These are phyloP conservation scores for Oedothorax gibbosus DNA, from an alignment of 1,140 invertebrate genomes.

Conservation along the genomic window DNA sequence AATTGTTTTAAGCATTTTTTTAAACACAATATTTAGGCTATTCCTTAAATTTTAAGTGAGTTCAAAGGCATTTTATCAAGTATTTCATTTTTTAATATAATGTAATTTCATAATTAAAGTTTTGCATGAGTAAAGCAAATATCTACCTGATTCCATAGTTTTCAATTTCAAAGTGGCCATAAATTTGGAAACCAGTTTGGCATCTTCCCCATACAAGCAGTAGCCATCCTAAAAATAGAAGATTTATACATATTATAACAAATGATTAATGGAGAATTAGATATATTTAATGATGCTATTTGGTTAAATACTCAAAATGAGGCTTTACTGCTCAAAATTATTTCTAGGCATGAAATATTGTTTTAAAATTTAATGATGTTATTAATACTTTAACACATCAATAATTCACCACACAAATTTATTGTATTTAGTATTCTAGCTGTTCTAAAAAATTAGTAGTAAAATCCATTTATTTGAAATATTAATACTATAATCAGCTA, in stretches of 20 bases:
- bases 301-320: no score
- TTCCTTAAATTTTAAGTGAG: background rate
- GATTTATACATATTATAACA: background rate
- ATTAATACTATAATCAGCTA: no score
- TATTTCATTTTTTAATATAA: background rate
- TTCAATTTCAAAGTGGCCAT: background rate
- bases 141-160: background rate
- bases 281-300: background rate
- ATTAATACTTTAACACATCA: background rate
- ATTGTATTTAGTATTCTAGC: no score
- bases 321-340: background rate
- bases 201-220: conserved; percentile 4
- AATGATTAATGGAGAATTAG: background rate
- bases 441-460: no score
- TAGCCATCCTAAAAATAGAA: conserved; percentile 2
- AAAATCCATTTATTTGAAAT: no score
- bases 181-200: background rate
- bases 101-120: background rate
- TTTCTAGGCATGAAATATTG: background rate
- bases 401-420: background rate
- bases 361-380: background rate
- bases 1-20: background rate
- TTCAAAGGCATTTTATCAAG: background rate
- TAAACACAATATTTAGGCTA: background rate
- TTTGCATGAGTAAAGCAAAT: background rate